Conservation (phyloP, 2,888 invertebrate genomes). For the Hypercompe scribonia region DNA sequence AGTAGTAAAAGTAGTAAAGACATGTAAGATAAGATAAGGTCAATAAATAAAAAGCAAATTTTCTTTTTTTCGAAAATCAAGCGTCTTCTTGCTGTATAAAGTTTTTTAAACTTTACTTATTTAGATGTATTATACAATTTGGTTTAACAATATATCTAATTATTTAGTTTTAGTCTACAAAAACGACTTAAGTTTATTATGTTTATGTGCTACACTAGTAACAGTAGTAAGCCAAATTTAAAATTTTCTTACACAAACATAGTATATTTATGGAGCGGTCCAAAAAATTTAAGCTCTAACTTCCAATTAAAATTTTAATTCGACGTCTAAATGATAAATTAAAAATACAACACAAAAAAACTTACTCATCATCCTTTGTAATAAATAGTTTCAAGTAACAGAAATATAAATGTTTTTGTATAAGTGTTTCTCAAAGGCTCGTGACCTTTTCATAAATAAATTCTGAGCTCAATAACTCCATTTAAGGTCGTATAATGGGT, state of each 20-base stretch:
- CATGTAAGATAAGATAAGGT: neutral
- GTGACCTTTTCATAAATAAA: neutral
- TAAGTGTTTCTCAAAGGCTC: neutral
- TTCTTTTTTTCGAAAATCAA: no score
- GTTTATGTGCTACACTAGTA: no score
- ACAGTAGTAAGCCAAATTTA: no score
- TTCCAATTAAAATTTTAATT: neutral
- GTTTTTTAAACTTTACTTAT: no score
- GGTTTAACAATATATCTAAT: no score
- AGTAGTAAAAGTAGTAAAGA: neutral
- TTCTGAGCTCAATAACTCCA: slow-evolving; percentile 8
- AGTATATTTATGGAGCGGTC: neutral
- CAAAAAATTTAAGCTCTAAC: neutral
- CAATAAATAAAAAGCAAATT: neutral
- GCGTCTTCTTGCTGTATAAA: no score
- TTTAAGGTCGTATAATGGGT: slow-evolving; percentile 10
- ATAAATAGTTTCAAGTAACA: neutral
- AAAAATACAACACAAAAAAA: neutral
- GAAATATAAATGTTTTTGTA: neutral
- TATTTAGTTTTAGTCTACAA: no score
- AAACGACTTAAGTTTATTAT: no score
- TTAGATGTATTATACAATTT: no score
- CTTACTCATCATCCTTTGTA: neutral
- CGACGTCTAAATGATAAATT: neutral
- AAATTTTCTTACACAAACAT: neutral